These are phyloP conservation scores for Sepiola atlantica DNA, from an alignment of 2,888 invertebrate species.

Conservation along the genomic window DNA sequence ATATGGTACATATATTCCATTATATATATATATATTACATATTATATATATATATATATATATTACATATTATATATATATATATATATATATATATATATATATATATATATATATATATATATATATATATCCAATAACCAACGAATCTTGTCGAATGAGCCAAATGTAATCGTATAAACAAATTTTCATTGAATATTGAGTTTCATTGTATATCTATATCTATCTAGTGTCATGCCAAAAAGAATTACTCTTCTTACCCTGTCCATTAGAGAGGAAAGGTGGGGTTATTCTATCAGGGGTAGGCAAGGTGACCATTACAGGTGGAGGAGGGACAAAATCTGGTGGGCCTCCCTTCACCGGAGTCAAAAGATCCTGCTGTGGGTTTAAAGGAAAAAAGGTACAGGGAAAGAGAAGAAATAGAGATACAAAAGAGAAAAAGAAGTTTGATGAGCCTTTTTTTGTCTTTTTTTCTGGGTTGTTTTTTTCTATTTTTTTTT, in stretches of 20 bases:
- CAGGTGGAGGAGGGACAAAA: slow-evolving; percentile 69
- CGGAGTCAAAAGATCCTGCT: slow-evolving; percentile 59
- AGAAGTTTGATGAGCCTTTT: neutral
- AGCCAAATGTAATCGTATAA: neutral
- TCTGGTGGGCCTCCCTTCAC: slow-evolving; percentile 59
- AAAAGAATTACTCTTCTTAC: slow-evolving; percentile 37
- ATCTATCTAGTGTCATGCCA: neutral
- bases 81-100: slow-evolving; percentile 32
- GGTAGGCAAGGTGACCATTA: slow-evolving; percentile 68
- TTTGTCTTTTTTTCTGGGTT: neutral
- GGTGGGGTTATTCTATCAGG: slow-evolving; percentile 66
- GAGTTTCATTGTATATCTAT: neutral
- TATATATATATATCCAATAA: neutral
- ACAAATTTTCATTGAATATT: neutral
- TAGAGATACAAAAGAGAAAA: neutral
- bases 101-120: slow-evolving; percentile 32
- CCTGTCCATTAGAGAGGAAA: slow-evolving; percentile 54
- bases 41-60: slow-evolving; percentile 14
- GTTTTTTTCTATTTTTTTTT: neutral
- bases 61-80: neutral
- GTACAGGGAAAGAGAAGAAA: neutral
- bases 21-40: slow-evolving; percentile 4
- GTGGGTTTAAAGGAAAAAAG: slow-evolving; percentile 10
- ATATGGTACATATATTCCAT: neutral
- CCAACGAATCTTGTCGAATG: no score